Base-by-base conservation (phyloP, 2,113 vertebrate species). In the Apistogramma diplotaenia region DNA sequence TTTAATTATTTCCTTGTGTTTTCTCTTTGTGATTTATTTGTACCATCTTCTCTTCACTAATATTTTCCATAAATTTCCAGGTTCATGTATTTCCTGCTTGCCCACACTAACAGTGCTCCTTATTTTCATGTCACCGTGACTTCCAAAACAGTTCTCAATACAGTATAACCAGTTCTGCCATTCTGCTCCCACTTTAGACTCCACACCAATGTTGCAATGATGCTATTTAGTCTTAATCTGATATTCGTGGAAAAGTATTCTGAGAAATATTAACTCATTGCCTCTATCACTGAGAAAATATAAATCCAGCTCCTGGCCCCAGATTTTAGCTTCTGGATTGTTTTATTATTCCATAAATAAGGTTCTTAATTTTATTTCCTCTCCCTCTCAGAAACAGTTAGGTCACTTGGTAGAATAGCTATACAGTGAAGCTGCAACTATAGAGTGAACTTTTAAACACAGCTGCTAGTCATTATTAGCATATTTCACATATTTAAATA, bases 61-160 rank as follows among this genome's bases (percentile, higher is more conserved):
- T 78, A 2, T 70, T 49, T 49, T 29, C 25, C 16, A 70, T 70
- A 83, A 4, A 67, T 87, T 76, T 72, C 40, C 29, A 81, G 53
- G n/a, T 60, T 61, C 59, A 46, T 84, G 60, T 10, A 81, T 80
- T 65, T 87, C 67, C 55, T 51, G 11, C 29, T 10, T 59, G 53
- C 51, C 19, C 72, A 73, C 8, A 7, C 11, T 43, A 19, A 72
- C 86, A 53, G 72, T 57, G 57, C 27, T 19, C 23, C 6, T 53
- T 25, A 55, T 78, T 75, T 89, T 81, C 59, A 61, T 43, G 12
- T 78, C 74, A 75, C 13, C 37, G 4, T 15, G 23, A 71, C 60
- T 58, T 56, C 79, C 23, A 74, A 60, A 79, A 74, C 46, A 60
- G 40, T 3, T 1, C 21, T 72, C 29, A 59, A 2, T 40, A 60